A percentile compares a stretch with the other conserved stretches of the same genome.
Evolutionary conservation across 2,888 invertebrate genomes (phyloP).

Genomic region (Subacronicta megacephala): DNA sequence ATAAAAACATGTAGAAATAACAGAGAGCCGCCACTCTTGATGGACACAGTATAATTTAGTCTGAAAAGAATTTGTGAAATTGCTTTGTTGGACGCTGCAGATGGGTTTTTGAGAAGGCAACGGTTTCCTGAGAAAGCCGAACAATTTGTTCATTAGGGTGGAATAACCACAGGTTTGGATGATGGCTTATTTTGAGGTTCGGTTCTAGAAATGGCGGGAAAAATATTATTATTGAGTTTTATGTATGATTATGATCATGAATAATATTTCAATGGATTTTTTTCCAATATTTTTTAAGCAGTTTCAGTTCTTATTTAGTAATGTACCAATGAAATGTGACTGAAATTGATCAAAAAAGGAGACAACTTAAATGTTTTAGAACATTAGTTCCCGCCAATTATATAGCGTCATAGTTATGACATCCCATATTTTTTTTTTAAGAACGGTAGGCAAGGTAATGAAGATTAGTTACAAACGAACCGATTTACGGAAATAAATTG

Average conservation of each 20-base stretch:
- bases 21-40: conserved; percentile 67
- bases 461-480: not conserved
- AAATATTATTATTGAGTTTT: conserved; percentile 34
- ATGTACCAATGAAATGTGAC: too few species aligned
- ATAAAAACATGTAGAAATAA: conserved; percentile 80
- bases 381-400: too few species aligned
- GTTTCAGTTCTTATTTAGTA: too few species aligned
- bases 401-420: too few species aligned
- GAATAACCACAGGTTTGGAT: conserved; percentile 36
- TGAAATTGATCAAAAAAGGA: too few species aligned
- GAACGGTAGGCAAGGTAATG: too few species aligned
- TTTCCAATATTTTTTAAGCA: too few species aligned
- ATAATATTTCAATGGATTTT: too few species aligned
- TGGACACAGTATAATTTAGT: conserved; percentile 75
- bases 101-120: conserved; percentile 37
- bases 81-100: conserved; percentile 56
- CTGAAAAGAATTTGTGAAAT: conserved; percentile 68
- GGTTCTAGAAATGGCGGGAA: conserved; percentile 43
- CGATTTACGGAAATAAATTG: conserved; percentile 9
- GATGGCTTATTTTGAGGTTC: conserved; percentile 19
- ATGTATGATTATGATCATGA: too few species aligned
- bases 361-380: too few species aligned
- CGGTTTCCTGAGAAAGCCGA: conserved; percentile 41
- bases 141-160: conserved; percentile 43
- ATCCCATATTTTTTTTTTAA: too few species aligned